These are phyloP conservation scores for Archilochus colubris DNA, from an alignment of 2,113 vertebrate genomes.

Conservation along the genomic window DNA sequence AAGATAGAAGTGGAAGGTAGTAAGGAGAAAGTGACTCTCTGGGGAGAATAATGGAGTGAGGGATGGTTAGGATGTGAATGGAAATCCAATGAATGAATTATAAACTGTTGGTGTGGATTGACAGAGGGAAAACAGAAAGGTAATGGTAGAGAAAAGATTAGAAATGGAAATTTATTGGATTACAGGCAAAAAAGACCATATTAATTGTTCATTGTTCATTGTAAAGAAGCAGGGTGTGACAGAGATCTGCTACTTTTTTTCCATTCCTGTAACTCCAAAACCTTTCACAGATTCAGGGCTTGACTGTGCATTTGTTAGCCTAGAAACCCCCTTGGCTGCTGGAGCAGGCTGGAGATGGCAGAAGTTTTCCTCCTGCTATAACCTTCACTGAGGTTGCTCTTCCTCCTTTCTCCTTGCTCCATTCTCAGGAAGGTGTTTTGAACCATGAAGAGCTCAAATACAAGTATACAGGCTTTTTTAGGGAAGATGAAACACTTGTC, in stretches of 20 bases:
- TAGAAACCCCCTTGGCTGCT: background rate
- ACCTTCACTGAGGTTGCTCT: background rate
- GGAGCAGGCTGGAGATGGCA: background rate
- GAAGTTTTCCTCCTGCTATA: background rate
- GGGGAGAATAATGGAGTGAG: background rate
- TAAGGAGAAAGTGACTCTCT: background rate
- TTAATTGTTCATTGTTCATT: background rate
- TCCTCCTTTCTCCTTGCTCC: background rate
- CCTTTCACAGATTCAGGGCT: background rate
- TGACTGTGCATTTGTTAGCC: fast-evolving
- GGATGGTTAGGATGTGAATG: background rate
- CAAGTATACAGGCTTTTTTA: background rate
- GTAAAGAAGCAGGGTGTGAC: background rate
- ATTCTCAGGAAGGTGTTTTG: background rate
- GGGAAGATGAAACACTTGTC: background rate
- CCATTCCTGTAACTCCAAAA: background rate
- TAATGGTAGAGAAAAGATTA: background rate
- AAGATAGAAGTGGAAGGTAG: background rate
- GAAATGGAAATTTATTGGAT: background rate
- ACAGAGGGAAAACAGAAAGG: background rate
- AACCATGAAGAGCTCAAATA: background rate
- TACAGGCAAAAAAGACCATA: background rate
- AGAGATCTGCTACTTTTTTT: background rate
- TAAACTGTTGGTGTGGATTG: background rate
- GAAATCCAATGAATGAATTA: background rate